A percentile compares a stretch with the other conserved stretches of the same genome.
These are phyloP conservation scores for Athrips mouffetella DNA, from an alignment of 2,888 invertebrate genomes.

Conservation along the genomic window DNA sequence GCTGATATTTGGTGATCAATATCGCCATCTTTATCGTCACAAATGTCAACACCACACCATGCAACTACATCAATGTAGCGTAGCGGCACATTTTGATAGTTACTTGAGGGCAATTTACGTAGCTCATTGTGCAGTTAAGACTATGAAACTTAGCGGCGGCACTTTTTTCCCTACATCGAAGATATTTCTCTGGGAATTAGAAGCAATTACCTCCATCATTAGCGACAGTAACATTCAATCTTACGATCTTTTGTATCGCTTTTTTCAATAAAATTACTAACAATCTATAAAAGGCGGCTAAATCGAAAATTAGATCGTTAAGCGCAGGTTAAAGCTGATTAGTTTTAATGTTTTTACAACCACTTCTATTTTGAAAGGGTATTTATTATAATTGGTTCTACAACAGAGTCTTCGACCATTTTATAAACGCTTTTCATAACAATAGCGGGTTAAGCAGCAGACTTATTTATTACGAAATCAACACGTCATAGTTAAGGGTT, in stretches of 20 bases:
- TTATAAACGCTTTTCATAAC: conserved; percentile 8
- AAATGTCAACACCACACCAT: not conserved
- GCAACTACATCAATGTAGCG: not conserved
- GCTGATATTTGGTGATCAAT: not conserved
- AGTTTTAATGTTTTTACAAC: conserved; percentile 13
- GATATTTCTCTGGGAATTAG: conserved; percentile 34
- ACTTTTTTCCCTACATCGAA: not conserved
- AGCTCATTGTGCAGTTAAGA: not conserved
- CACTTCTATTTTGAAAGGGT: conserved; percentile 1
- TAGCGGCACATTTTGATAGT: not conserved
- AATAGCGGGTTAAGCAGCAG: conserved; percentile 27
- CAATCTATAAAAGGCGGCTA: not conserved
- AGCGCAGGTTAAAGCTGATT: conserved; percentile 1
- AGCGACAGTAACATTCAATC: conserved; percentile 23
- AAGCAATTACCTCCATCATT: conserved; percentile 39
- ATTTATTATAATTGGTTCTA: conserved; percentile 18
- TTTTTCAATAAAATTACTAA: conserved; percentile 11
- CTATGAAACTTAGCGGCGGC: not conserved
- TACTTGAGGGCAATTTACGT: conserved; percentile 6
- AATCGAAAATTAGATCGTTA: conserved; percentile 10
- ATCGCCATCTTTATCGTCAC: not conserved
- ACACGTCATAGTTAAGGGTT: conserved; percentile 62
- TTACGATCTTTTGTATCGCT: conserved; percentile 17
- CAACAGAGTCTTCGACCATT: conserved; percentile 18
- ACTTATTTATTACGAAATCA: conserved; percentile 61